Conservation (phyloP, 2,888 invertebrate species). For the Eristalis arbustorum region DNA sequence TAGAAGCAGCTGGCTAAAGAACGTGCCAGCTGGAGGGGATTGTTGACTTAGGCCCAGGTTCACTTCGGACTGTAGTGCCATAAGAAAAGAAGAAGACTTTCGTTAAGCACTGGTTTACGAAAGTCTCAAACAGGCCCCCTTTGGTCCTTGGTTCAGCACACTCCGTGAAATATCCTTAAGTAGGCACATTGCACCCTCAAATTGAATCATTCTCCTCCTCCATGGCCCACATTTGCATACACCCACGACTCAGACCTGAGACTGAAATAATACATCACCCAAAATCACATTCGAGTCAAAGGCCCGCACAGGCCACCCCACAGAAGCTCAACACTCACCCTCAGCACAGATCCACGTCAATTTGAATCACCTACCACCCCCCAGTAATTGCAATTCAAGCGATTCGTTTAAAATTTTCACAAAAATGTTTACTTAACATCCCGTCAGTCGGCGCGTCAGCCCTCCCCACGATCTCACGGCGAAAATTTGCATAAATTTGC, state of each 20-base stretch:
- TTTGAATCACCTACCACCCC: not conserved
- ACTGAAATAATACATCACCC: not conserved
- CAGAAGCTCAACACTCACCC: not conserved
- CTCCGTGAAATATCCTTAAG: not conserved
- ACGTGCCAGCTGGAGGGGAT: too few relatives aligned
- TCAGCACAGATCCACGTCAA: not conserved
- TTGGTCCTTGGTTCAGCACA: not conserved
- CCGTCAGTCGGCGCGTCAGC: constrained; percentile 3
- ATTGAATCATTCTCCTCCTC: not conserved
- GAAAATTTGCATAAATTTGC: constrained; percentile 39
- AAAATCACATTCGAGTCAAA: not conserved
- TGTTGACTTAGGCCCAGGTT: too few relatives aligned
- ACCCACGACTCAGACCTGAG: not conserved
- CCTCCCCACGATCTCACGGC: not conserved
- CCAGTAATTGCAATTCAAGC: constrained; percentile 5
- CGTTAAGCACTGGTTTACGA: too few relatives aligned
- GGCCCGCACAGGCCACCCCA: not conserved
- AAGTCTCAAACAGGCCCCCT: too few relatives aligned
- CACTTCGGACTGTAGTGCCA: too few relatives aligned
- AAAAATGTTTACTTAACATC: constrained; percentile 1
- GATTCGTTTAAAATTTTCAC: constrained; percentile 16
- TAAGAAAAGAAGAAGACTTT: too few relatives aligned
- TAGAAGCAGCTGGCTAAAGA: too few relatives aligned
- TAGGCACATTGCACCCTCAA: not conserved
- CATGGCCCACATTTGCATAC: not conserved